phyloP scores from a whole-genome alignment of 2,113 vertebrate species.

The Balaenoptera acutorostrata region DNA sequence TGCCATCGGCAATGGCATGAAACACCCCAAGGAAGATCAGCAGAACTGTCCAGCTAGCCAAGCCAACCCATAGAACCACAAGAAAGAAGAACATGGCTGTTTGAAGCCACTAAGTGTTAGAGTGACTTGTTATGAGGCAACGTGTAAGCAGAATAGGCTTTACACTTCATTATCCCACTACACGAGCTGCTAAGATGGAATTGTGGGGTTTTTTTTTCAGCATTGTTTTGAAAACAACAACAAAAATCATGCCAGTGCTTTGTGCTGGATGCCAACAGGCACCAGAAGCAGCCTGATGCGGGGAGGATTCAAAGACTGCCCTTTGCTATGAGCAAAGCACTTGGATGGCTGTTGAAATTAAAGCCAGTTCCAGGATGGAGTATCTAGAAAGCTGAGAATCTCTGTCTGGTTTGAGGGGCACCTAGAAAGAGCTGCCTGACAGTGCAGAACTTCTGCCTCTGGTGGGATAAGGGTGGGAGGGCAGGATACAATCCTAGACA shows the following conservation, averaged over 20 bases:
- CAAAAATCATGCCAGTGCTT: not conserved
- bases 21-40: not conserved
- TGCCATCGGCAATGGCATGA: not conserved
- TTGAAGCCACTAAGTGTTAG: not conserved
- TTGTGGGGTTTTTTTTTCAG: not conserved
- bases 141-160: not conserved
- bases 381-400: not conserved
- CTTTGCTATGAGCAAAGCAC: not conserved
- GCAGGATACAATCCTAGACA: not conserved
- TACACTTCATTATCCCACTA: not conserved
- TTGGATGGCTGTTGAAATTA: not conserved
- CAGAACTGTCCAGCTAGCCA: not conserved
- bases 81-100: not conserved
- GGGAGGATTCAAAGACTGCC: not conserved
- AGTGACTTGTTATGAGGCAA: not conserved
- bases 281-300: not conserved
- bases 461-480: not conserved
- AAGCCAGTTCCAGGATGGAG: not conserved
- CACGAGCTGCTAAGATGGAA: not conserved
- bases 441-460: not conserved
- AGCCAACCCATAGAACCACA: not conserved
- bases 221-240: conserved; percentile 10
- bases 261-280: not conserved
- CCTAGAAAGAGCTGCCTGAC: not conserved
- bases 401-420: not conserved